A percentile compares a stretch with the other conserved stretches of the same genome.
phyloP scores from a whole-genome alignment of 2,888 invertebrate genomes.

The Cylindroiulus punctatus region DNA sequence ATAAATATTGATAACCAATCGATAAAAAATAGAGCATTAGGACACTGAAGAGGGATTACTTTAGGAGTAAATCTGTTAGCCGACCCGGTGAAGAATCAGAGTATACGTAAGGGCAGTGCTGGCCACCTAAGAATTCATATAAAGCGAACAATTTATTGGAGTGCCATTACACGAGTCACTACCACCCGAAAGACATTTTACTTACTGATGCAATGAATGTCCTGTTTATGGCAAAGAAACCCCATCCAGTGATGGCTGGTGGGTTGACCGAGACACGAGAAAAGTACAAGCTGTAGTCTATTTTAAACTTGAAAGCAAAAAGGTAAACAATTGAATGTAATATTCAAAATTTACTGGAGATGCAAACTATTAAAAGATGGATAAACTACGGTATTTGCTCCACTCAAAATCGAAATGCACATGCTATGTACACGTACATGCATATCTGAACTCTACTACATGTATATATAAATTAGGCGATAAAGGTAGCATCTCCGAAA shows the following conservation, averaged over 20 bases:
- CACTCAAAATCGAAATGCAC: too few species aligned
- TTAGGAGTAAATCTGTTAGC: not conserved
- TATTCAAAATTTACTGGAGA: not conserved
- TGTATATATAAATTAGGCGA: too few species aligned
- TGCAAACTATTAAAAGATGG: not conserved
- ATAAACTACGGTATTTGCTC: too few species aligned
- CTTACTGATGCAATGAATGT: slow-evolving; percentile 7
- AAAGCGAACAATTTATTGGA: not conserved
- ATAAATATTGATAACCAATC: not conserved
- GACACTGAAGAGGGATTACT: not conserved
- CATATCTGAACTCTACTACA: too few species aligned
- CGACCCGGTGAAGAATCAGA: not conserved
- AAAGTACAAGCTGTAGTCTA: not conserved
- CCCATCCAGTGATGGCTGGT: not conserved
- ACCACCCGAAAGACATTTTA: not conserved
- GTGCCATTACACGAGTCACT: not conserved
- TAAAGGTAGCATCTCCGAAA: too few species aligned
- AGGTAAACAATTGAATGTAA: not conserved
- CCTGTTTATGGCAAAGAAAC: slow-evolving; percentile 7
- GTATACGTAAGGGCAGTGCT: not conserved
- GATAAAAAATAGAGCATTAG: not conserved
- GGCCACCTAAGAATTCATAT: not conserved
- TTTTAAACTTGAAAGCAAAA: not conserved
- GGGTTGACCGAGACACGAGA: not conserved
- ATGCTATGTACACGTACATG: too few species aligned